A percentile compares a stretch with the other conserved stretches of the same genome.
Conservation (phyloP, 2,113 vertebrate genomes). For the Nothocercus nigrocapillus region DNA sequence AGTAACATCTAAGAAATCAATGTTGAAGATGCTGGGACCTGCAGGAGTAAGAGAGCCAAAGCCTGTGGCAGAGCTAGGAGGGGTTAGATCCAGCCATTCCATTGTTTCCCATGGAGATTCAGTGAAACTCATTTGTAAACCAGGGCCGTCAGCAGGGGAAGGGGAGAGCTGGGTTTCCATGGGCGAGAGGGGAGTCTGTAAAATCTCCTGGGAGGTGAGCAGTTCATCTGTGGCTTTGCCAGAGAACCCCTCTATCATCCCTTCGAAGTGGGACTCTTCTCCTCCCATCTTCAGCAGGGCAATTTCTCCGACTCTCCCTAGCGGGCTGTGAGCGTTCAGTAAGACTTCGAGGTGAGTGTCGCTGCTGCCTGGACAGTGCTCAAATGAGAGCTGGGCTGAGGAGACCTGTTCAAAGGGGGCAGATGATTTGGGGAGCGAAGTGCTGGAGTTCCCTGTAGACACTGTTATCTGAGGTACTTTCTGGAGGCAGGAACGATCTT, state of each 20-base stretch:
- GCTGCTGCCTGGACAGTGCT: constrained; percentile 75
- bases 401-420: constrained; percentile 83
- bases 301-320: constrained; percentile 83
- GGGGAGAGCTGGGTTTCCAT: constrained; percentile 84
- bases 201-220: constrained; percentile 85
- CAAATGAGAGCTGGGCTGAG: constrained; percentile 80
- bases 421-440: constrained; percentile 80
- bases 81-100: constrained; percentile 97
- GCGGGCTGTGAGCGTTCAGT: constrained; percentile 83
- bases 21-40: constrained; percentile 92
- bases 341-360: constrained; percentile 90
- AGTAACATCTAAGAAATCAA: constrained; percentile 93
- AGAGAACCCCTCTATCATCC: constrained; percentile 83
- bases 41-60: constrained; percentile 83
- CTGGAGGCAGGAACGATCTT: constrained; percentile 89
- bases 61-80: constrained; percentile 86
- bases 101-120: constrained; percentile 97
- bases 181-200: constrained; percentile 88
- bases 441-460: constrained; percentile 79
- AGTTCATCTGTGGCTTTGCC: constrained; percentile 85
- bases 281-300: constrained; percentile 84
- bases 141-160: constrained; percentile 82
- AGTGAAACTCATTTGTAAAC: constrained; percentile 89
- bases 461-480: constrained; percentile 92
- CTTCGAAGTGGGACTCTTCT: constrained; percentile 85